Evolutionary conservation across 2,113 vertebrate species (phyloP).

Genomic region (Limnothrissa miodon): DNA sequence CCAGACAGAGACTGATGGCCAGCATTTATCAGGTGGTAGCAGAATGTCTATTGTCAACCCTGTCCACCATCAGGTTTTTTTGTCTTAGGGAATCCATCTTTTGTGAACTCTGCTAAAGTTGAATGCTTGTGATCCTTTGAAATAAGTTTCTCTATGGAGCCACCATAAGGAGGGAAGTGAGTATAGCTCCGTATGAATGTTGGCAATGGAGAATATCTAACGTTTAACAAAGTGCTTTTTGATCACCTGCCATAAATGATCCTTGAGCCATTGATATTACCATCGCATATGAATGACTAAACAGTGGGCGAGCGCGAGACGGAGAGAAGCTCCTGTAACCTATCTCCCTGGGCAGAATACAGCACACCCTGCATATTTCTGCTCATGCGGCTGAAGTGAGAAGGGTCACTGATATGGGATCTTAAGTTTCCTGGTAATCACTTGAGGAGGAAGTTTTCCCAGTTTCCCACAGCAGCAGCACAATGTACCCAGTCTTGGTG

Average conservation of each 20-base stretch:
- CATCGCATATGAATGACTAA: background rate
- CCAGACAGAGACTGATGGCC: background rate
- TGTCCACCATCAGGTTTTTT: background rate
- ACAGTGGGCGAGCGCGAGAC: conserved; percentile 12
- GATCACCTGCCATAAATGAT: background rate
- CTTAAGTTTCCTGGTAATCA: conserved; percentile 66
- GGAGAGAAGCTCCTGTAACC: background rate
- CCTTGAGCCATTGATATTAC: background rate
- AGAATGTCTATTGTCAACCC: background rate
- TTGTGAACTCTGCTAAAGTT: background rate
- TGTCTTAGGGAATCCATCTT: background rate
- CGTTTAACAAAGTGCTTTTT: background rate
- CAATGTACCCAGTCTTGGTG: conserved; percentile 70
- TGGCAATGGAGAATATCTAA: background rate
- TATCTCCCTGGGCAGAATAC: conserved; percentile 22
- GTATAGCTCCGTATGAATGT: background rate
- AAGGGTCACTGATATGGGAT: conserved; percentile 55
- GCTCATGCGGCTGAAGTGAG: conserved; percentile 43
- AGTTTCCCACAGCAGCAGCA: conserved; percentile 78
- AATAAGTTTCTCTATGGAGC: background rate
- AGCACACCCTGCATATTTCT: conserved; percentile 42
- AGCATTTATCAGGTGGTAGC: conserved; percentile 1
- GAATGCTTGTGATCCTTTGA: background rate
- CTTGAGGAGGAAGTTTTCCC: conserved; percentile 69
- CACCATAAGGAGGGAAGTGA: background rate